phyloP scores from a whole-genome alignment of 2,113 vertebrate genomes.

The Cyanocitta stelleri region DNA sequence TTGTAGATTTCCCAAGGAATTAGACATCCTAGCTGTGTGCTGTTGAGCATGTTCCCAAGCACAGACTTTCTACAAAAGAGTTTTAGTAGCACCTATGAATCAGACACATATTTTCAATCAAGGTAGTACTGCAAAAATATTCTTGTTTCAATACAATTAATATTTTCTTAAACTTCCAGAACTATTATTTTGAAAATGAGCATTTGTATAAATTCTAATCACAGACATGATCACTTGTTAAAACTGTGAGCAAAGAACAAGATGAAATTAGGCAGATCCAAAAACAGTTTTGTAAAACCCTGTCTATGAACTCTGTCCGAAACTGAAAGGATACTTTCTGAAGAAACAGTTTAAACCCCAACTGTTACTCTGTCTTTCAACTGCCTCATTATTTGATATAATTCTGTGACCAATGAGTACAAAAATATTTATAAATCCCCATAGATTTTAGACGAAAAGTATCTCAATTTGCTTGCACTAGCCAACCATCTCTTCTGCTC shows the following conservation, averaged over 20 bases:
- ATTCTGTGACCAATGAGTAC: background rate
- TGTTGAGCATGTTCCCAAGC: background rate
- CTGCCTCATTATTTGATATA: background rate
- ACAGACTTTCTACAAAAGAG: background rate
- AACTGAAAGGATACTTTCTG: background rate
- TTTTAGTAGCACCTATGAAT: background rate
- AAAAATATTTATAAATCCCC: background rate
- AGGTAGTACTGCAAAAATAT: background rate
- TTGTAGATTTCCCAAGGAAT: background rate
- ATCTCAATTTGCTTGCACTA: background rate
- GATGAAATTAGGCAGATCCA: background rate
- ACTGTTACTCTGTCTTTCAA: background rate
- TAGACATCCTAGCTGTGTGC: background rate
- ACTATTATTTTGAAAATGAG: background rate
- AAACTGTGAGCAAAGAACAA: background rate
- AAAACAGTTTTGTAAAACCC: background rate
- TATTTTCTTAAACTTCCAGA: background rate
- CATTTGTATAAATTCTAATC: background rate
- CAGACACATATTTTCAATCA: background rate
- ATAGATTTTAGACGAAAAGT: background rate
- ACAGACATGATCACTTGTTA: background rate
- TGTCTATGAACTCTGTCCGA: background rate
- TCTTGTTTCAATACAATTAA: background rate
- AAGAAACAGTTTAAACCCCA: background rate
- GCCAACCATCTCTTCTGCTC: background rate